Conservation (phyloP, 2,888 invertebrate species). For the Argynnis bischoffii region DNA sequence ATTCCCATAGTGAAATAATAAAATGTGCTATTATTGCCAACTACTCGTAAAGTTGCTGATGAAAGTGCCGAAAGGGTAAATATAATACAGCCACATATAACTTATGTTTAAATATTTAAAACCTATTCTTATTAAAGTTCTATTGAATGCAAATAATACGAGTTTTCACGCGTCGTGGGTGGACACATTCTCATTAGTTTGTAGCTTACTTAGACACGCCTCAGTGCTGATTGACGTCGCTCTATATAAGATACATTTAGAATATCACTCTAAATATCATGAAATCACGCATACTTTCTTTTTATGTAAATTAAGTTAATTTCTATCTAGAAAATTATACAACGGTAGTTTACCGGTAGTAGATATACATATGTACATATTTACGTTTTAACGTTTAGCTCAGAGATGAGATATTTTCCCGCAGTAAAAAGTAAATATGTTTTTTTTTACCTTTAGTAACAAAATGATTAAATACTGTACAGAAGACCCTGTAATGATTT, state of each 20-base stretch:
- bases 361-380: too few species aligned
- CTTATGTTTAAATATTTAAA: background rate
- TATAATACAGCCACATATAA: background rate
- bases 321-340: constrained; percentile 5
- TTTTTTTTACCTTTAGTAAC: too few species aligned
- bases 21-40: too few species aligned
- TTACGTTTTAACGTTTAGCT: too few species aligned
- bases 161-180: constrained; percentile 30
- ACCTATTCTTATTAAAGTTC: constrained; percentile 34
- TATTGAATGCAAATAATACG: constrained; percentile 38
- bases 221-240: constrained; percentile 18
- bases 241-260: constrained; percentile 18
- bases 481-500: too few species aligned
- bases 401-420: too few species aligned
- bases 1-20: too few species aligned
- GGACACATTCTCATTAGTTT: constrained; percentile 33
- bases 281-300: constrained; percentile 11
- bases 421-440: too few species aligned
- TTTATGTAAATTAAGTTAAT: constrained; percentile 11
- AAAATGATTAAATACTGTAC: too few species aligned
- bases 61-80: too few species aligned
- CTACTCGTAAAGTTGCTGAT: too few species aligned
- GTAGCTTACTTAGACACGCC: constrained; percentile 33
- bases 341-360: background rate
- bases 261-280: constrained; percentile 2